phyloP scores from a whole-genome alignment of 1,140 invertebrate genomes.

The Monochamus saltuarius region DNA sequence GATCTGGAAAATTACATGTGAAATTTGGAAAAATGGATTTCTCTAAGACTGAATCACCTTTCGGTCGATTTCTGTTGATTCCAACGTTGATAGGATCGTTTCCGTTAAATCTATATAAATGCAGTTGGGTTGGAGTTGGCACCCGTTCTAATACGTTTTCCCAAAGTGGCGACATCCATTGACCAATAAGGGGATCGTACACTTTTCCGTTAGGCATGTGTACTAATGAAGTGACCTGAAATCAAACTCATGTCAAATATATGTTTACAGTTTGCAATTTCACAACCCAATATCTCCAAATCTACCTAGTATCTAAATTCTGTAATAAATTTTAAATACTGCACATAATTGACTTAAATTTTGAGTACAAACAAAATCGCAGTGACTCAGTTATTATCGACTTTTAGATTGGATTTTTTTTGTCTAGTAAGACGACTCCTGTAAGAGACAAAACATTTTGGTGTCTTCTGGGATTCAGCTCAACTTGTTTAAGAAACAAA shows the following conservation, averaged over 20 bases:
- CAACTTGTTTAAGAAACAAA: too few relatives aligned
- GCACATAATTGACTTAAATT: too few relatives aligned
- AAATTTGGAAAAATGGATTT: constrained; percentile 6
- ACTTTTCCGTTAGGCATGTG: constrained; percentile 90
- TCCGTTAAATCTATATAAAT: constrained; percentile 87
- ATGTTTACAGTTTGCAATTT: neutral
- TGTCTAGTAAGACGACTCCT: too few relatives aligned
- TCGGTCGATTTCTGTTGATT: constrained; percentile 70
- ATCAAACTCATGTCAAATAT: constrained; percentile 1
- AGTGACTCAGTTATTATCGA: too few relatives aligned
- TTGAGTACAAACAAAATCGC: too few relatives aligned
- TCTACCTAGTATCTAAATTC: too few relatives aligned
- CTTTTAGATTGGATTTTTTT: too few relatives aligned
- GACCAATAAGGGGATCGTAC: constrained; percentile 91
- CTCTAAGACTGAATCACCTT: constrained; percentile 56
- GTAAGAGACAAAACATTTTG: too few relatives aligned
- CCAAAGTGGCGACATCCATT: constrained; percentile 93
- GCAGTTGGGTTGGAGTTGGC: constrained; percentile 75
- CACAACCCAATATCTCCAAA: too few relatives aligned
- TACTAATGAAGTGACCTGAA: constrained; percentile 80
- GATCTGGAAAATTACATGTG: constrained; percentile 61
- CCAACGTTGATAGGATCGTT: constrained; percentile 91
- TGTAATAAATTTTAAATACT: too few relatives aligned
- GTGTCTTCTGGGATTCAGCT: too few relatives aligned
- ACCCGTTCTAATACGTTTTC: constrained; percentile 77